Evolutionary conservation across 2,797 vertebrate genomes (phyloP).

Genomic region (Bucorvus abyssinicus): DNA sequence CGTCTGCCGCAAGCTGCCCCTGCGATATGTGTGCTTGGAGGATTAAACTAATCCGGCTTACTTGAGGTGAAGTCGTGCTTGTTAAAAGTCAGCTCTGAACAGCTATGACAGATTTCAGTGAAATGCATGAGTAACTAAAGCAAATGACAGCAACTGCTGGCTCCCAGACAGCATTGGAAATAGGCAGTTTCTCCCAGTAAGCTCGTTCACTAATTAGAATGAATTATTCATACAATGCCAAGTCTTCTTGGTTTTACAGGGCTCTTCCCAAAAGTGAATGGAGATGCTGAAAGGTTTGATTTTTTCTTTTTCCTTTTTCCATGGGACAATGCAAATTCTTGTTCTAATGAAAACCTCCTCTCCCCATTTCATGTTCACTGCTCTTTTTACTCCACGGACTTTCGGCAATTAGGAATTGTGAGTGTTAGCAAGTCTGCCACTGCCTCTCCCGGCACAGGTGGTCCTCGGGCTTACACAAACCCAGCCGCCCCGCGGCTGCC

Average conservation of each 20-base stretch:
- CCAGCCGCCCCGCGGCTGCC: neutral
- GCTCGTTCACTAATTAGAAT: constrained; percentile 56
- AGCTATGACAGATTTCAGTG: constrained; percentile 20
- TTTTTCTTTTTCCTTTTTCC: constrained; percentile 43
- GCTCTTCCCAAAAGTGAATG: constrained; percentile 58
- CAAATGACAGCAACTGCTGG: constrained; percentile 45
- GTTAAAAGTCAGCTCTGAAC: constrained; percentile 21
- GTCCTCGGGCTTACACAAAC: neutral
- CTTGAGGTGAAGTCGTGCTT: neutral
- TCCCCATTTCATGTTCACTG: neutral
- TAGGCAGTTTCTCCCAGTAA: constrained; percentile 15
- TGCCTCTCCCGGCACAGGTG: neutral
- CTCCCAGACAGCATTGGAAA: constrained; percentile 31
- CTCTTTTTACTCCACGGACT: neutral
- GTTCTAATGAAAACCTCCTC: constrained; percentile 41
- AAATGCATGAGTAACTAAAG: constrained; percentile 57
- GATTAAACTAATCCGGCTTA: neutral
- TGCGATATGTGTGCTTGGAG: neutral
- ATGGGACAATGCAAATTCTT: constrained; percentile 30
- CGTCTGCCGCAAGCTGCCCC: neutral
- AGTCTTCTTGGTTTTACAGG: constrained; percentile 41
- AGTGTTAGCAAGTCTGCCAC: neutral
- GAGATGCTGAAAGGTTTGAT: constrained; percentile 31
- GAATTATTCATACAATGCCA: constrained; percentile 40
- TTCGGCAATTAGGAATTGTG: neutral